Evolutionary conservation across 2,797 vertebrate genomes (phyloP).

Genomic region (Coendou prehensilis): DNA sequence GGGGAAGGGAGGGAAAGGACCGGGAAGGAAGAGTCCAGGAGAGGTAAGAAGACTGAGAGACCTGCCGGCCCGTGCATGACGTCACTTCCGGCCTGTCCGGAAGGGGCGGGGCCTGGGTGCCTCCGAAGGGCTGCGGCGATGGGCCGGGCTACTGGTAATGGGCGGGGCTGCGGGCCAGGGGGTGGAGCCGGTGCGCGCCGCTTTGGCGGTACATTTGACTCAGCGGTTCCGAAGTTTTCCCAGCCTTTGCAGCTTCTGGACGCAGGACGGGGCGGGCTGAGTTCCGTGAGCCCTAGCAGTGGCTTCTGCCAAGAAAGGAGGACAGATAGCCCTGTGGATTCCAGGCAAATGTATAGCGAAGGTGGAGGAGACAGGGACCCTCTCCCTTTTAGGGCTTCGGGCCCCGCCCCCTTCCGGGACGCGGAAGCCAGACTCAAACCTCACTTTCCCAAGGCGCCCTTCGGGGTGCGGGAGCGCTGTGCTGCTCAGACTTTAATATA

Average conservation of each 20-base stretch:
- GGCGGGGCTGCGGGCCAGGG: not conserved
- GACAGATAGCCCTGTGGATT: not conserved
- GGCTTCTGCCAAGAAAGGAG: conserved; percentile 22
- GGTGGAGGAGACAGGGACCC: not conserved
- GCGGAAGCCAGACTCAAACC: accelerated
- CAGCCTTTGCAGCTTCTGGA: conserved; percentile 15
- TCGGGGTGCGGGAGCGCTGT: not conserved
- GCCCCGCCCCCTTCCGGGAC: not conserved
- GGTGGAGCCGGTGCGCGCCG: accelerated
- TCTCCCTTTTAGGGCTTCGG: accelerated
- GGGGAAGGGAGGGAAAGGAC: conserved; percentile 66
- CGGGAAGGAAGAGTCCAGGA: conserved; percentile 35
- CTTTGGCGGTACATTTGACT: conserved; percentile 78
- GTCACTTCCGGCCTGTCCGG: conserved; percentile 72
- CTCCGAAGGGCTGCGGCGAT: not conserved
- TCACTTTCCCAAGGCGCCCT: not conserved
- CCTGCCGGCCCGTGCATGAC: conserved; percentile 36
- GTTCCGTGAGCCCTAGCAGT: not conserved
- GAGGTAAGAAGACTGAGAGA: conserved; percentile 47
- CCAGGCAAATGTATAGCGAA: not conserved
- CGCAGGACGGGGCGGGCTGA: accelerated
- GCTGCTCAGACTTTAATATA: not conserved
- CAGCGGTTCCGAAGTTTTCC: conserved; percentile 61
- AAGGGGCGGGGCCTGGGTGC: conserved; percentile 30
- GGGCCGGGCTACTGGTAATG: conserved; percentile 2